A percentile compares a stretch with the other conserved stretches of the same genome.
Evolutionary conservation across 1,140 invertebrate species (phyloP).

Genomic region (Dermatophagoides farinae): DNA sequence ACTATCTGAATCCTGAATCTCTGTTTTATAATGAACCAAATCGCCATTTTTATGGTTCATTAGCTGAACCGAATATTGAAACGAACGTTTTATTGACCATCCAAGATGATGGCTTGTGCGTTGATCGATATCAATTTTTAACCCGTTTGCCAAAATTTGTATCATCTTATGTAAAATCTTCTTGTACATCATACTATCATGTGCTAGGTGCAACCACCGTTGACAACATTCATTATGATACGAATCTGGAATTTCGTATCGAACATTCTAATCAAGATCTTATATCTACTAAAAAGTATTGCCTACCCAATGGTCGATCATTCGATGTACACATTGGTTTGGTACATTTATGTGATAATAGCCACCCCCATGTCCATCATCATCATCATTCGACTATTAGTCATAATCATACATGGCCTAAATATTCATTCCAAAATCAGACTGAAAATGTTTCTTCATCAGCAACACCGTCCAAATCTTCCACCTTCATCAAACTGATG

Average conservation of each 20-base stretch:
- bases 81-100: not conserved
- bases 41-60: not conserved
- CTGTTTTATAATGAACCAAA: not conserved
- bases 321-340: not conserved
- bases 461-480: not conserved
- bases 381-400: not conserved
- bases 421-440: not conserved
- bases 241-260: not conserved
- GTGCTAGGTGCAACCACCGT: not conserved
- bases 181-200: not conserved
- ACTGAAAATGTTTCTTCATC: not conserved
- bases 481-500: not conserved
- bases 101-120: constrained; percentile 1
- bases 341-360: not conserved
- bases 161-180: not conserved
- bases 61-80: not conserved
- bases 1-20: not conserved
- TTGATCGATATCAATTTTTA: constrained; percentile 4
- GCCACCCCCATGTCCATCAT: not conserved
- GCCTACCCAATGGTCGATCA: not conserved
- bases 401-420: not conserved
- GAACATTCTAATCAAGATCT: constrained; percentile 1
- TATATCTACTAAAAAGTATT: not conserved
- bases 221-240: not conserved
- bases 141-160: constrained; percentile 1